Evolutionary conservation across 2,113 vertebrate species (phyloP), one percentile per base, ranked within the genome.

Genomic region (Circaetus gallicus): DNA sequence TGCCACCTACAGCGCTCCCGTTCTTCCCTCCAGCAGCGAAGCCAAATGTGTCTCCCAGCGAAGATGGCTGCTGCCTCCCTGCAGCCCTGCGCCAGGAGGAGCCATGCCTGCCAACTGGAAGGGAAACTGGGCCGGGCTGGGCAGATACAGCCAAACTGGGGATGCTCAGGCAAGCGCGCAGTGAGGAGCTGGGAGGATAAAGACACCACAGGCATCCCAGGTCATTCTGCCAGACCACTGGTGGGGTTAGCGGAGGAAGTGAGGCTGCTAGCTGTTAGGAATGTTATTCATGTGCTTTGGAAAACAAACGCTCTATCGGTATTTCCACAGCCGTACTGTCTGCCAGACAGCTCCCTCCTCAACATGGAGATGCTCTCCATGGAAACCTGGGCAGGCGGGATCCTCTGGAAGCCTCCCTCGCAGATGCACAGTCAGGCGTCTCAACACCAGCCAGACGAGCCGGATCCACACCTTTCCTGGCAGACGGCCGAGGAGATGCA

Each of bases 341-440:
- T 96, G 95, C 93, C 96, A 96, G 95, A 88, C 85, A 2, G 90
- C 90, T 96, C 87, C 92, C 90, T 96, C 90, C 92, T 89, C 90
- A 86, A 76, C 91, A 88, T 86, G 94, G 59, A 95, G 94, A 93
- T 4, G 2, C 87, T 96, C 96, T 97, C 96, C 96, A 97, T 97
- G 96, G 96, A 97, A 97, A 97, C 96, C 96, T 77, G 95, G 92
- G 92, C 31, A 17, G 87, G 95, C 63, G 34, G 93, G 92, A 96
- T 96, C 90, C 93, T 96, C 90, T 93, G 92, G 84, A 96, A 96
- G 95, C 78, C 93, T 96, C 82, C 84, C 87, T 94, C 6, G 2
- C 90, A 94, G 92, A 93, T 92, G 84, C 87, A 93, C 28, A 91
- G 52, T 81, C 58, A 78, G 89, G 81, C 86, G 5, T 66, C 92